Conservation (phyloP, 2,113 vertebrate species). For the Callopanchax toddi region DNA sequence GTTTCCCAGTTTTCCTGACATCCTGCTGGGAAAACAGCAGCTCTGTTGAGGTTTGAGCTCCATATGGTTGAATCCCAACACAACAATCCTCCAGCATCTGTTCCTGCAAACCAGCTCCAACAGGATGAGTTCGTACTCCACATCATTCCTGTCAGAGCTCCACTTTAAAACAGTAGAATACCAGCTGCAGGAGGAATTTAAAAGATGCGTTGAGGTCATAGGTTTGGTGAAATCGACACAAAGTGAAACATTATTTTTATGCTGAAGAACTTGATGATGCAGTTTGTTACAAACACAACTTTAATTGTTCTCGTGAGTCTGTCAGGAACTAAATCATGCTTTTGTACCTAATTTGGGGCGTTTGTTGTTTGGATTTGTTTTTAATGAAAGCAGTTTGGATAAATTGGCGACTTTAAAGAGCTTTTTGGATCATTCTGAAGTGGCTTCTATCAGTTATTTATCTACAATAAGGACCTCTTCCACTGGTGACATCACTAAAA, state of each 20-base stretch:
- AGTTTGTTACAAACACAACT: not conserved
- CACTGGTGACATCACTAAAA: no score
- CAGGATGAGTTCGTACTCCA: slow-evolving; percentile 4
- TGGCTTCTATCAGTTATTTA: no score
- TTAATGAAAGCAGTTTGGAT: no score
- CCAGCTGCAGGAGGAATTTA: slow-evolving; percentile 6
- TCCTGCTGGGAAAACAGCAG: slow-evolving; percentile 10
- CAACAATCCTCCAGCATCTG: slow-evolving; percentile 29
- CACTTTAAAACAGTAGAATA: slow-evolving; percentile 20
- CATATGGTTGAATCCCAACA: slow-evolving; percentile 40
- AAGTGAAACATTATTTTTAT: no score
- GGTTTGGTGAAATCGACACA: not conserved
- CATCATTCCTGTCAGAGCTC: slow-evolving; percentile 20
- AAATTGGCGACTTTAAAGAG: no score
- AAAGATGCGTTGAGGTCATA: not conserved
- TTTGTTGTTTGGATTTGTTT: no score
- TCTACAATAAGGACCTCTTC: no score
- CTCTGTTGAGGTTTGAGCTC: slow-evolving; percentile 28
- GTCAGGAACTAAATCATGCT: no score
- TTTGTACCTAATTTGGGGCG: no score
- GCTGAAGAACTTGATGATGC: no score
- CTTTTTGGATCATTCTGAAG: no score
- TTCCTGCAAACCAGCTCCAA: slow-evolving; percentile 25
- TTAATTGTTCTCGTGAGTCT: no score
- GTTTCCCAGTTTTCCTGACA: slow-evolving; percentile 8